A percentile compares a stretch with the other conserved stretches of the same genome.
These are phyloP conservation scores for Tretioscincus oriximinensis DNA, from an alignment of 2,113 vertebrate genomes.

Conservation along the genomic window DNA sequence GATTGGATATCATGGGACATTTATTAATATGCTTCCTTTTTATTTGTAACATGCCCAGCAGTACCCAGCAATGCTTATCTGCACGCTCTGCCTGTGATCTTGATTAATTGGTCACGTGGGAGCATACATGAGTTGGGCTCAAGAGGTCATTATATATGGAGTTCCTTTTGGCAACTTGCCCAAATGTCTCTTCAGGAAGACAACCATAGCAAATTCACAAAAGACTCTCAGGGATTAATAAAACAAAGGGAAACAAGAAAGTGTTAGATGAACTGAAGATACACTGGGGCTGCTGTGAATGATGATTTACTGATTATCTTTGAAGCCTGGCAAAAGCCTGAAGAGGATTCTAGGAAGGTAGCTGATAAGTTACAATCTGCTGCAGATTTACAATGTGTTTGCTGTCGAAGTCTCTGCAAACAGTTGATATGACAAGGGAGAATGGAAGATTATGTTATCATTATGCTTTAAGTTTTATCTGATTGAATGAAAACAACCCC, in stretches of 20 bases:
- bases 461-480: background rate
- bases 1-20: constrained; percentile 20
- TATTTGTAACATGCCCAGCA: constrained; percentile 5
- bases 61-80: constrained; percentile 23
- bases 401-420: background rate
- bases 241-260: constrained; percentile 37
- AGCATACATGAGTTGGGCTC: constrained; percentile 41
- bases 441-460: background rate
- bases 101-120: constrained; percentile 44
- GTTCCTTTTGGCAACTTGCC: constrained; percentile 53
- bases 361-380: background rate
- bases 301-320: constrained; percentile 32
- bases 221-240: constrained; percentile 44
- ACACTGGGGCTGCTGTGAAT: background rate
- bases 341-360: background rate
- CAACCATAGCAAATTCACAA: constrained; percentile 43
- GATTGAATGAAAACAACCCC: background rate
- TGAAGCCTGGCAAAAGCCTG: background rate
- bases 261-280: constrained; percentile 16
- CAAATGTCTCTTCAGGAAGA: constrained; percentile 31
- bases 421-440: background rate
- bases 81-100: constrained; percentile 43
- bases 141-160: constrained; percentile 46
- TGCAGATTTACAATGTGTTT: accelerated
- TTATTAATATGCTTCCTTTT: background rate